Percentiles rank a stretch among this genome's conserved stretches.
phyloP scores from a whole-genome alignment of 2,797 vertebrate genomes.

The Galago senegalensis region DNA sequence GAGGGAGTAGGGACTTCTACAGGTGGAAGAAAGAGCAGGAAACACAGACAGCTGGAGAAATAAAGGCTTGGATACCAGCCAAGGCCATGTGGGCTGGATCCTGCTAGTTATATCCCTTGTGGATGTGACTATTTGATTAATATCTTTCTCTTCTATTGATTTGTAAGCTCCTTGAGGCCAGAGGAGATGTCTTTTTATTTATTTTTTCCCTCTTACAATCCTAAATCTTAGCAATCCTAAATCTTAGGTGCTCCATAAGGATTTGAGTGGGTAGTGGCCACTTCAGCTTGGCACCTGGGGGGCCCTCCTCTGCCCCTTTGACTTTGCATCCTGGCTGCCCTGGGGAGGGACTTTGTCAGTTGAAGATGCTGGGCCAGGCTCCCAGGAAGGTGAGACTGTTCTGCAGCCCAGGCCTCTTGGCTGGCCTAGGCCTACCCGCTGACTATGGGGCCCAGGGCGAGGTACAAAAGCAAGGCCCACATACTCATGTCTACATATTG shows the following conservation, averaged over 20 bases:
- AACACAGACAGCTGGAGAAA: no score
- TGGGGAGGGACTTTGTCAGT: neutral
- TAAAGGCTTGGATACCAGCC: neutral
- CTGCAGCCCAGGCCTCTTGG: neutral
- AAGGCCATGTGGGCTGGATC: neutral
- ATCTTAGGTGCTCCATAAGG: neutral
- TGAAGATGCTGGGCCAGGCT: neutral
- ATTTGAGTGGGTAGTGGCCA: neutral
- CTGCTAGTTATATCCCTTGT: neutral
- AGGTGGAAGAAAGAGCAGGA: neutral
- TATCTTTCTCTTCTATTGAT: neutral
- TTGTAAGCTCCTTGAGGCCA: neutral
- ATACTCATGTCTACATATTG: neutral
- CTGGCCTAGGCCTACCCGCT: neutral
- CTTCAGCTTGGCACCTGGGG: neutral
- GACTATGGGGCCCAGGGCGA: neutral
- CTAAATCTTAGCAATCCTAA: neutral
- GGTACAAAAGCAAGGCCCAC: neutral
- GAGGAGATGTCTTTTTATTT: neutral
- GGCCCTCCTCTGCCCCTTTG: neutral
- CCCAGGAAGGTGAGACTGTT: neutral
- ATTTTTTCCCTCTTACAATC: neutral
- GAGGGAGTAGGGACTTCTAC: neutral
- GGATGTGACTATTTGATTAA: neutral
- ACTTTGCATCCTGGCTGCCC: neutral